Percentiles rank a stretch among this genome's conserved stretches.
Evolutionary conservation across 2,888 invertebrate genomes (phyloP).

Genomic region (Drosophila falleni): DNA sequence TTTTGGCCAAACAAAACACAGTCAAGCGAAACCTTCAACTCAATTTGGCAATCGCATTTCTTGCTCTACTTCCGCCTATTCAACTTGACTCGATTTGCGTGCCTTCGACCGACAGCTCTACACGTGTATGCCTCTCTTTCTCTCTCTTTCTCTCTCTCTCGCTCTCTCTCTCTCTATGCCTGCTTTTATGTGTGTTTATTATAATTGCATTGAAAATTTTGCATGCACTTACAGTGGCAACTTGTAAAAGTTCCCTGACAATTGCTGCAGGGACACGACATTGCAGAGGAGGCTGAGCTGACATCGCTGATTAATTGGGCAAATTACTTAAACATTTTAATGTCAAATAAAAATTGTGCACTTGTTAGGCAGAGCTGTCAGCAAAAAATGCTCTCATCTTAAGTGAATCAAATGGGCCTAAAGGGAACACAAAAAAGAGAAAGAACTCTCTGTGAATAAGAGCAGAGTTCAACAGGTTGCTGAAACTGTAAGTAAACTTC

Average conservation of each 20-base stretch:
- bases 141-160: not conserved
- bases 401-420: slow-evolving; percentile 33
- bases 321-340: slow-evolving; percentile 72
- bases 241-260: slow-evolving; percentile 63
- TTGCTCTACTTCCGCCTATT: slow-evolving; percentile 82
- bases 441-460: not conserved
- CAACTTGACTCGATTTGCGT: slow-evolving; percentile 82
- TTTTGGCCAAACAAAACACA: slow-evolving; percentile 80
- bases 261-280: slow-evolving; percentile 33
- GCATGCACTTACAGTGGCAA: slow-evolving; percentile 61
- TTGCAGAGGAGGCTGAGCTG: slow-evolving; percentile 30
- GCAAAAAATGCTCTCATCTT: slow-evolving; percentile 33
- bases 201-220: slow-evolving; percentile 79
- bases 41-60: slow-evolving; percentile 82
- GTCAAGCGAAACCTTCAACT: slow-evolving; percentile 81
- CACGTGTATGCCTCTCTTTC: slow-evolving; percentile 18
- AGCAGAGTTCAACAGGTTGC: slow-evolving; percentile 3
- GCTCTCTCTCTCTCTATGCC: slow-evolving; percentile 9
- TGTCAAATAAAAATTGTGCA: slow-evolving; percentile 57
- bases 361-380: slow-evolving; percentile 50
- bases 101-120: slow-evolving; percentile 63
- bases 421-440: not conserved
- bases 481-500: not conserved
- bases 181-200: slow-evolving; percentile 78
- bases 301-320: slow-evolving; percentile 69